Evolutionary conservation across 2,113 vertebrate species (phyloP), one percentile per base, ranked within the genome.

Genomic region (Semicossyphus pulcher): DNA sequence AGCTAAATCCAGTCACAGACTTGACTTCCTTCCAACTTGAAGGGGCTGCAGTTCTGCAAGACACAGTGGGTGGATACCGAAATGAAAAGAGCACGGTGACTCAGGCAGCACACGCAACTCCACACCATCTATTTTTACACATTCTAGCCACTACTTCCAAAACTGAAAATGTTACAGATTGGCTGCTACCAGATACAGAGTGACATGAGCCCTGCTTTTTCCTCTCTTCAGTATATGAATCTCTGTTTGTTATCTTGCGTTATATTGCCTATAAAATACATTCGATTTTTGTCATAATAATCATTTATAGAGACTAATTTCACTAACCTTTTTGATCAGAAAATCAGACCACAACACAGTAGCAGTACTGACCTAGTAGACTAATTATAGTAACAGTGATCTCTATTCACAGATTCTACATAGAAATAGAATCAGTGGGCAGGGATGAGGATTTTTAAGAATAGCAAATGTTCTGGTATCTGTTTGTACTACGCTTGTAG

Each of bases 1-100:
- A 72, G 72, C 60, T 68, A 77, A 80, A 78, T 72, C 51, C 60
- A 73, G 72, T 73, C 69, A 70, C 59, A 81, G 80, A 82, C 53
- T 81, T 87, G 83, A 86, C 66, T 88, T 82, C 54, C 44, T 64
- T 88, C 87, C 86, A 86, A 83, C 80, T 84, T 54, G 29, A 84
- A 89, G 75, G 62, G 69, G 71, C 82, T 78, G 68, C 70, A 73
- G 71, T 52, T 86, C 69, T 78, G 79, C 70, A 75, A 88, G 84
- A 89, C 80, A 63, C 76, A 60, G 87, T 83, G 65, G 88, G 88
- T 74, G 86, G 83, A 72, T 73, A 81, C 81, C 67, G 62, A 73
- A 87, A 80, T 74, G 58, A 81, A 78, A 80, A 77, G 72, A 86
- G 81, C 72, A 39, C 41, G 51, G 83, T 86, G 87, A 91, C 80